A percentile compares a stretch with the other conserved stretches of the same genome.
These are phyloP conservation scores for Stenodema calcarata DNA, from an alignment of 2,888 invertebrate genomes.

Conservation along the genomic window DNA sequence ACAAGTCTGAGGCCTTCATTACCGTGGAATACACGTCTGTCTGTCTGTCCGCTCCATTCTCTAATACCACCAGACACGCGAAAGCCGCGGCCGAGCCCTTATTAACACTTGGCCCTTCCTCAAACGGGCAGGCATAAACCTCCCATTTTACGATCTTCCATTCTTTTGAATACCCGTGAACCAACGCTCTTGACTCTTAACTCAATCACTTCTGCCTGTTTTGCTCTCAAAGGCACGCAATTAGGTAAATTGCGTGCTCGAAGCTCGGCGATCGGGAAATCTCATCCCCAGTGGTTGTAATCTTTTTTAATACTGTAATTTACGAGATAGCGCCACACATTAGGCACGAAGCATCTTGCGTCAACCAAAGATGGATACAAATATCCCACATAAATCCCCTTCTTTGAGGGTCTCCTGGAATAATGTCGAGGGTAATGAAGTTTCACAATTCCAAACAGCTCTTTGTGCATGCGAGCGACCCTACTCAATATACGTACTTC, in stretches of 20 bases:
- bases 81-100: constrained; percentile 8
- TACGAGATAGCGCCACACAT: background rate
- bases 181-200: constrained; percentile 18
- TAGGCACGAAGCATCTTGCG: background rate
- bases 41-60: background rate
- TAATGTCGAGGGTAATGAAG: no score
- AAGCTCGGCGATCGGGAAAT: constrained; percentile 14
- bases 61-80: constrained; percentile 36
- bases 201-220: constrained; percentile 27
- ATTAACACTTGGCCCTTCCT: constrained; percentile 29
- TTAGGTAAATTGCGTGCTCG: constrained; percentile 42
- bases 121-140: constrained; percentile 23
- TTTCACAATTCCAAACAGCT: no score
- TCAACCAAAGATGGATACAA: background rate
- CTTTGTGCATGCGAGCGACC: no score
- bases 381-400: background rate
- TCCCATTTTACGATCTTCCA: constrained; percentile 40
- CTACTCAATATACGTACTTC: no score
- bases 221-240: constrained; percentile 14
- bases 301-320: constrained; percentile 19
- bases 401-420: no score
- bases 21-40: constrained; percentile 27
- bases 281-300: constrained; percentile 4
- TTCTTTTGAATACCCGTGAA: constrained; percentile 10
- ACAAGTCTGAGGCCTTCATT: constrained; percentile 39